phyloP scores from a whole-genome alignment of 2,113 vertebrate species.

The Machaerirhynchus nigripectus region DNA sequence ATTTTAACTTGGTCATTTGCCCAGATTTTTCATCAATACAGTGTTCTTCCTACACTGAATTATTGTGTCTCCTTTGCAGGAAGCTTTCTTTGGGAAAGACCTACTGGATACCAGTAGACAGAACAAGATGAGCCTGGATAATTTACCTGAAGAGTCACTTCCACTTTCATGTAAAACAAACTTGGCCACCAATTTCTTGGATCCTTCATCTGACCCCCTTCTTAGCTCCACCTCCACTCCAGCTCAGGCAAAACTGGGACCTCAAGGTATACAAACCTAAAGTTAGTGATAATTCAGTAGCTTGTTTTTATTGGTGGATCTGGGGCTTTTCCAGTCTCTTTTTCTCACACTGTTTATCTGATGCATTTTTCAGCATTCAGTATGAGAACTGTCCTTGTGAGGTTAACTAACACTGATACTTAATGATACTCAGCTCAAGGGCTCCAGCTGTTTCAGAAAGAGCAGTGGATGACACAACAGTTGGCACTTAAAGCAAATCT shows the following conservation, averaged over 20 bases:
- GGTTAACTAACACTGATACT: neutral
- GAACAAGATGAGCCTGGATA: conserved; percentile 73
- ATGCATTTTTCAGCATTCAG: neutral
- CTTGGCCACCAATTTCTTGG: conserved; percentile 69
- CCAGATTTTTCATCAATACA: neutral
- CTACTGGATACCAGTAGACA: conserved; percentile 88
- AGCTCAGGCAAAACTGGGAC: conserved; percentile 75
- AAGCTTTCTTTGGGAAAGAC: conserved; percentile 95
- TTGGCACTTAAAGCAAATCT: neutral
- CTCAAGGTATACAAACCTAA: conserved; percentile 76
- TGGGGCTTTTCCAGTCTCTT: neutral
- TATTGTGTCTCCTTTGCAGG: conserved; percentile 70
- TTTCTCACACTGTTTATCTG: neutral
- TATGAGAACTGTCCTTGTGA: neutral
- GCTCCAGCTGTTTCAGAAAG: neutral
- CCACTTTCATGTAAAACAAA: conserved; percentile 74
- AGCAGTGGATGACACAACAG: neutral
- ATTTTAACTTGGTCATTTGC: neutral
- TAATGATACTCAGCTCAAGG: neutral
- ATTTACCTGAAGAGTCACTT: conserved; percentile 82
- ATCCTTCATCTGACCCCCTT: conserved; percentile 79
- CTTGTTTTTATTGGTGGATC: neutral
- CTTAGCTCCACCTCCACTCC: conserved; percentile 77
- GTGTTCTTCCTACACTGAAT: neutral
- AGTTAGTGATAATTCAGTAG: neutral